Percentiles rank a stretch among this genome's conserved stretches.
Evolutionary conservation across 2,797 vertebrate species (phyloP).

Genomic region (Poeciliopsis infans): DNA sequence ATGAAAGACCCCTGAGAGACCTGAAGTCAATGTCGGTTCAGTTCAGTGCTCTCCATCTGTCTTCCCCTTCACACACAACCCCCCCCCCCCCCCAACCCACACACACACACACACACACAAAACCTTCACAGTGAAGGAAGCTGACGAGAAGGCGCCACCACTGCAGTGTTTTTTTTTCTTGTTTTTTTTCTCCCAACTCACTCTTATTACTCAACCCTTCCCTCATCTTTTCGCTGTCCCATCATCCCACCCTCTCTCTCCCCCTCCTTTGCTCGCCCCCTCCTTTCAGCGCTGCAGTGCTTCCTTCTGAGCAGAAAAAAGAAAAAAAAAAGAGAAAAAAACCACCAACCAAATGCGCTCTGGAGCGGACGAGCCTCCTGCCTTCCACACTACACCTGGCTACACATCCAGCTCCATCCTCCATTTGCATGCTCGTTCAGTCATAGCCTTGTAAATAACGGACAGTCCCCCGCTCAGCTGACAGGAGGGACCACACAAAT

Average conservation of each 20-base stretch:
- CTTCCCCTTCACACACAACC: constrained; percentile 9
- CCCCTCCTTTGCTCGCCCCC: constrained; percentile 15
- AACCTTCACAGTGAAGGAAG: not conserved
- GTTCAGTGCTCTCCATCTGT: not conserved
- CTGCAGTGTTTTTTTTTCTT: constrained; percentile 72
- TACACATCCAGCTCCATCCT: constrained; percentile 42
- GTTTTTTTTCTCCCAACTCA: constrained; percentile 57
- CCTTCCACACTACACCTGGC: constrained; percentile 51
- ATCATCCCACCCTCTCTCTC: constrained; percentile 16
- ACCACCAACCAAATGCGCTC: constrained; percentile 49
- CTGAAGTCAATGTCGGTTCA: constrained; percentile 34
- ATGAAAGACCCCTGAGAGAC: constrained; percentile 55
- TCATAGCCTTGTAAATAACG: constrained; percentile 59
- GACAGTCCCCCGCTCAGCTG: constrained; percentile 31
- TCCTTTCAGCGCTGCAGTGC: constrained; percentile 67
- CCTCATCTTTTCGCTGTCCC: constrained; percentile 32
- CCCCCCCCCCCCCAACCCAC: too few species aligned
- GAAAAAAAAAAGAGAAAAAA: constrained; percentile 28
- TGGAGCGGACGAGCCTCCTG: constrained; percentile 60
- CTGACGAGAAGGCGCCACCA: constrained; percentile 31
- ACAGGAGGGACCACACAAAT: constrained; percentile 37
- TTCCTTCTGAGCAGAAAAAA: constrained; percentile 53
- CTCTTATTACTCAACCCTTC: constrained; percentile 42
- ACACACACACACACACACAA: not conserved
- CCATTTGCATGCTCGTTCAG: constrained; percentile 67